phyloP scores from a whole-genome alignment of 1,140 invertebrate genomes.

The Nephila pilipes region DNA sequence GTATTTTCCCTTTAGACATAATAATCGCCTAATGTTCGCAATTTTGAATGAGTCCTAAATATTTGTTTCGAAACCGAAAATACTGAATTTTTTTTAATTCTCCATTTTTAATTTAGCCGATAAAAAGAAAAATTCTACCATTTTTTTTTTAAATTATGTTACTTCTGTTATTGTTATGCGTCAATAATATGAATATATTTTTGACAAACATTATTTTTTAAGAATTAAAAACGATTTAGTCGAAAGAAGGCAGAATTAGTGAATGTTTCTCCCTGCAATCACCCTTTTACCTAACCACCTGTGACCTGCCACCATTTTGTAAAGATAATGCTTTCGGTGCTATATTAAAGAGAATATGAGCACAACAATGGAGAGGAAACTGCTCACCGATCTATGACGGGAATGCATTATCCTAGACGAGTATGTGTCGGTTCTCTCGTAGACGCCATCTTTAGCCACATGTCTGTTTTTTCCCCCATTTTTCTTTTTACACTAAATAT shows the following conservation, averaged over 20 bases:
- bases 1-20: too few species aligned
- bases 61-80: too few species aligned
- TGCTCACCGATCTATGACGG: conserved; percentile 53
- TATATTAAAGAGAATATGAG: conserved; percentile 51
- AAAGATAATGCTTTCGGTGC: conserved; percentile 48
- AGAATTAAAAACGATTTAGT: neutral
- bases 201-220: neutral
- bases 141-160: too few species aligned
- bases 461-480: too few species aligned
- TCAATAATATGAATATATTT: neutral
- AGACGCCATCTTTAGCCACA: conserved; percentile 11
- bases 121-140: too few species aligned
- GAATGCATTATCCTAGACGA: conserved; percentile 8
- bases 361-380: conserved; percentile 53
- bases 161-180: neutral
- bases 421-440: neutral
- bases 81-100: too few species aligned
- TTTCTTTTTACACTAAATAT: too few species aligned
- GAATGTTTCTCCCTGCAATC: conserved; percentile 15
- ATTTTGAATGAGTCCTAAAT: too few species aligned
- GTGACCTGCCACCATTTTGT: conserved; percentile 66
- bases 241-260: conserved; percentile 5
- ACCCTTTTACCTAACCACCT: conserved; percentile 62
- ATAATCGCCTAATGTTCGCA: too few species aligned
- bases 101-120: too few species aligned